Percentiles rank a stretch among this genome's conserved stretches.
Evolutionary conservation across 1,140 invertebrate genomes (phyloP).

Genomic region (Hestina assimilis): DNA sequence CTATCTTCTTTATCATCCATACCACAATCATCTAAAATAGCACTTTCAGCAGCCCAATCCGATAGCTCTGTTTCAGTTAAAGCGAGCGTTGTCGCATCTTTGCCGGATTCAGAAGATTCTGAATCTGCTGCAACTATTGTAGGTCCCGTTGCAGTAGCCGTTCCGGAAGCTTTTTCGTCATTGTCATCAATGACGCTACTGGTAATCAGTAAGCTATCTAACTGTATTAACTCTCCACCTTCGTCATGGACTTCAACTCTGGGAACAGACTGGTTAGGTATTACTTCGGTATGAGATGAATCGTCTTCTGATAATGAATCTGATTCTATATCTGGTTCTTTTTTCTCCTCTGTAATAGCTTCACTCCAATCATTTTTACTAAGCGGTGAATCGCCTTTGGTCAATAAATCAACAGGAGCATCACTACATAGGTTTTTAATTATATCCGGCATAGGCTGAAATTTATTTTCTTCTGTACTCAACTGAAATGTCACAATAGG

Average conservation of each 20-base stretch:
- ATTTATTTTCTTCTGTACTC: constrained; percentile 42
- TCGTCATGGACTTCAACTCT: constrained; percentile 84
- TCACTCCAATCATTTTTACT: constrained; percentile 50
- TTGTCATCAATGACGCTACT: constrained; percentile 45
- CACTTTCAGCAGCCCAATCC: constrained; percentile 89
- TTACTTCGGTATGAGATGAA: constrained; percentile 57
- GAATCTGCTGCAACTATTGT: constrained; percentile 52
- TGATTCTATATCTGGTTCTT: constrained; percentile 78
- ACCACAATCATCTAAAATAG: constrained; percentile 85
- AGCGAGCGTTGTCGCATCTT: constrained; percentile 82
- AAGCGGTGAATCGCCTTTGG: constrained; percentile 53
- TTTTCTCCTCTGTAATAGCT: constrained; percentile 37
- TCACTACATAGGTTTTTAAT: constrained; percentile 59
- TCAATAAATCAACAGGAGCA: constrained; percentile 58
- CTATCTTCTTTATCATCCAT: constrained; percentile 51
- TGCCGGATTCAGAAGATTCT: constrained; percentile 78
- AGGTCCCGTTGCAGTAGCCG: constrained; percentile 46
- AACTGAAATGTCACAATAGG: constrained; percentile 59
- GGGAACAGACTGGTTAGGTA: constrained; percentile 73
- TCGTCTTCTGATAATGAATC: constrained; percentile 81
- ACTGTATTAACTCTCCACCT: constrained; percentile 81
- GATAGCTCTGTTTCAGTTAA: constrained; percentile 91
- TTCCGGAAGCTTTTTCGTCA: constrained; percentile 50
- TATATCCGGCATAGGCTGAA: constrained; percentile 66
- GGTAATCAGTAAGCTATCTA: constrained; percentile 79